phyloP scores from a whole-genome alignment of 2,888 invertebrate species.

The Andrena camellia region DNA sequence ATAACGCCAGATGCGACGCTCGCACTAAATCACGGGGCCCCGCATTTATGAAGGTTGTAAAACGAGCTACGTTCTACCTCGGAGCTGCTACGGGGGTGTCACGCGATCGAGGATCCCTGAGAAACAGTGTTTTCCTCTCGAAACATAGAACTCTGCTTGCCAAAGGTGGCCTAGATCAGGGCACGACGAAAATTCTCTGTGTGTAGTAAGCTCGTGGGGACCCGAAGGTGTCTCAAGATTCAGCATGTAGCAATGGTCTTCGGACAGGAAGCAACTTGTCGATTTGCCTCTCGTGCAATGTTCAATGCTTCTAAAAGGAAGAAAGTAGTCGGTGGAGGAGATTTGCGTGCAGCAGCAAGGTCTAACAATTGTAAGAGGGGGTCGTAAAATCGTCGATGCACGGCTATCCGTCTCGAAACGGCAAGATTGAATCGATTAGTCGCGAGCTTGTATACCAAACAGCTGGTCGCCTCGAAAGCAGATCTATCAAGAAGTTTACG shows the following conservation, averaged over 20 bases:
- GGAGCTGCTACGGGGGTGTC: slow-evolving; percentile 12
- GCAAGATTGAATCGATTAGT: slow-evolving; percentile 51
- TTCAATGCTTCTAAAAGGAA: not conserved
- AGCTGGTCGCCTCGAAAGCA: slow-evolving; percentile 20
- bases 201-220: too few species aligned
- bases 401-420: slow-evolving; percentile 22
- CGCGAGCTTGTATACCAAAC: slow-evolving; percentile 48
- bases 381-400: slow-evolving; percentile 42
- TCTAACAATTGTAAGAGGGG: not conserved
- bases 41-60: slow-evolving; percentile 73
- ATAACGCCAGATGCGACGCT: slow-evolving; percentile 68
- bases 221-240: too few species aligned
- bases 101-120: slow-evolving; percentile 32
- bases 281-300: not conserved
- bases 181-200: too few species aligned
- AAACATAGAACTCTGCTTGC: not conserved
- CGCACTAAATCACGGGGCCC: slow-evolving; percentile 72
- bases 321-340: not conserved
- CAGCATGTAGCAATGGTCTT: too few species aligned
- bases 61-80: slow-evolving; percentile 42
- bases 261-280: not conserved
- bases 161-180: too few species aligned
- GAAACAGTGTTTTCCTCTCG: not conserved
- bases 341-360: slow-evolving; percentile 25
- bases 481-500: slow-evolving; percentile 55